These are phyloP conservation scores for Trichosurus vulpecula DNA, from an alignment of 2,797 vertebrate genomes.

Conservation along the genomic window DNA sequence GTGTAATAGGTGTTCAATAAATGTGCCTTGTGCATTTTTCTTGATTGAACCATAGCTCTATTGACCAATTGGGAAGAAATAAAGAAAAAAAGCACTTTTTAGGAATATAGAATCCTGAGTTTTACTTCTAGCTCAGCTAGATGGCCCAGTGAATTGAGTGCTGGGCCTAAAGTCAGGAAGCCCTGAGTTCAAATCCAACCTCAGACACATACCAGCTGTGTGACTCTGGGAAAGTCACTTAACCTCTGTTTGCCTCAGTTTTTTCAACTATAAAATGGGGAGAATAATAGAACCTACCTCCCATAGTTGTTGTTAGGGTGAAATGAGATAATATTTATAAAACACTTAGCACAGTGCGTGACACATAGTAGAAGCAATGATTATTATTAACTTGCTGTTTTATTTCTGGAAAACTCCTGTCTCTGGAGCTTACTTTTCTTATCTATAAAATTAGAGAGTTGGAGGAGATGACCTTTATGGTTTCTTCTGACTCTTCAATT, in stretches of 20 bases:
- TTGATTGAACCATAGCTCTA: not conserved
- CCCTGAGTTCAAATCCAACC: not conserved
- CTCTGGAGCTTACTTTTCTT: not conserved
- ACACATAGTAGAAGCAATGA: not conserved
- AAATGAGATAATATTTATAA: not conserved
- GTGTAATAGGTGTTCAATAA: not conserved
- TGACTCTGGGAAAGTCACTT: not conserved
- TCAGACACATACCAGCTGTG: not conserved
- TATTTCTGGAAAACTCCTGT: not conserved
- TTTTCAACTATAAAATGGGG: not conserved
- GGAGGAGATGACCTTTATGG: not conserved
- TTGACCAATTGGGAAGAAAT: not conserved
- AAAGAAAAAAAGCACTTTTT: not conserved
- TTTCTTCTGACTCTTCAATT: not conserved
- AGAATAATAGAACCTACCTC: not conserved
- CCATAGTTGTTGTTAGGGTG: not conserved
- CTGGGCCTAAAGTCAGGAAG: not conserved
- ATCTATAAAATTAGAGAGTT: not conserved
- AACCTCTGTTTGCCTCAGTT: not conserved
- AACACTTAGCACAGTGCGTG: not conserved
- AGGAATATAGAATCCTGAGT: not conserved
- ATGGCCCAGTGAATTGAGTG: not conserved
- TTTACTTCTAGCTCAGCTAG: not conserved
- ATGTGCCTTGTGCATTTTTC: not conserved
- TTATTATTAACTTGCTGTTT: not conserved